Evolutionary conservation across 2,113 vertebrate species (phyloP).

Genomic region (Coptodon rendalli): DNA sequence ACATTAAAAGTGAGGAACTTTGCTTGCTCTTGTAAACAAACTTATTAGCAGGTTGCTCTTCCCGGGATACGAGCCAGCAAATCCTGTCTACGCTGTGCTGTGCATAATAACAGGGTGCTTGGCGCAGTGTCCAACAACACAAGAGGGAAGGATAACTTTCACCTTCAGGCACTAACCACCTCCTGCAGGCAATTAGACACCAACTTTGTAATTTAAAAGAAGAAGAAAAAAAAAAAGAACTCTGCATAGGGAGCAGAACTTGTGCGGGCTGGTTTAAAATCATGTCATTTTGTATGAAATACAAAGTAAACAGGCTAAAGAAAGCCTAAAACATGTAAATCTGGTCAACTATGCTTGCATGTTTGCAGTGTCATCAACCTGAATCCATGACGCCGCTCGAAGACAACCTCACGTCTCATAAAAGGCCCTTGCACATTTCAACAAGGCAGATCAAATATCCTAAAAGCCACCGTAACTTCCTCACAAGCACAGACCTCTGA

Average conservation of each 20-base stretch:
- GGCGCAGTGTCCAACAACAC: constrained; percentile 14
- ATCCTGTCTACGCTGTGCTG: neutral
- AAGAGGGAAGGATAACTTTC: constrained; percentile 20
- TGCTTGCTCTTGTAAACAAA: neutral
- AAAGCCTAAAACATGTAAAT: neutral
- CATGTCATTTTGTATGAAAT: neutral
- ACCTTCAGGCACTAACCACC: constrained; percentile 24
- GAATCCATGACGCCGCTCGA: constrained; percentile 1
- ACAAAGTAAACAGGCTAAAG: neutral
- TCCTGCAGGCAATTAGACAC: constrained; percentile 17
- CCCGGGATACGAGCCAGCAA: constrained; percentile 5
- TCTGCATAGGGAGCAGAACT: neutral
- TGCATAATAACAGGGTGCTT: constrained; percentile 13
- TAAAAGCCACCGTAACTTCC: neutral
- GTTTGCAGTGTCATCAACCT: constrained; percentile 1
- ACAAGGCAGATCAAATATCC: constrained; percentile 14
- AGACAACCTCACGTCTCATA: neutral
- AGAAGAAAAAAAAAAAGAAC: neutral
- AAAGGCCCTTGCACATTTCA: neutral
- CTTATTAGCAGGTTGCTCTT: neutral
- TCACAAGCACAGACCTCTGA: neutral
- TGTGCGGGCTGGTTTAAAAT: constrained; percentile 11
- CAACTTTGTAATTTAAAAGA: constrained; percentile 14
- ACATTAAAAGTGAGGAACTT: neutral
- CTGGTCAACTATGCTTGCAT: neutral